These are phyloP conservation scores for Gila robusta DNA, from an alignment of 2,797 vertebrate genomes.

Conservation along the genomic window DNA sequence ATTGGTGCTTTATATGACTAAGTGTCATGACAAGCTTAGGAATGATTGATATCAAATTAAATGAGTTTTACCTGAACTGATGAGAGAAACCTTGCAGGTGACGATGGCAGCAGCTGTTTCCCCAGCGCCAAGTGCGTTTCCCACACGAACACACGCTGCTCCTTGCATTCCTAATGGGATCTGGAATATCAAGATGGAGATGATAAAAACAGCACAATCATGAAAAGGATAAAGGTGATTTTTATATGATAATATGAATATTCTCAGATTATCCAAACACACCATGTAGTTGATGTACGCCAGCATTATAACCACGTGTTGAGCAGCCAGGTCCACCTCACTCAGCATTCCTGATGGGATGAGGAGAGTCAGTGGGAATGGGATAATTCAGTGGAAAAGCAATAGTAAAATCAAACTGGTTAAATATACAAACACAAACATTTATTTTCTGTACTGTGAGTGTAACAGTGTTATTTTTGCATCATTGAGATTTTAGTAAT, in stretches of 20 bases:
- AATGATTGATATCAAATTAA: conserved; percentile 10
- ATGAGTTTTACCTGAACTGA: conserved; percentile 79
- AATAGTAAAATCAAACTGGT: not conserved
- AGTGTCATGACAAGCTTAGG: not conserved
- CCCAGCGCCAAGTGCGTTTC: conserved; percentile 90
- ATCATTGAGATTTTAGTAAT: too few relatives aligned
- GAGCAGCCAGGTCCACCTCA: conserved; percentile 86
- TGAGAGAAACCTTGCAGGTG: conserved; percentile 80
- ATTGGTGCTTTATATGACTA: not conserved
- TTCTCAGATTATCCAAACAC: conserved; percentile 41
- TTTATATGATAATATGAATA: not conserved
- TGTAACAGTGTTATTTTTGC: too few relatives aligned
- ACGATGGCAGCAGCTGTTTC: conserved; percentile 83
- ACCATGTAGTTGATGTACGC: conserved; percentile 85
- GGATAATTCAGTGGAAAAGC: not conserved
- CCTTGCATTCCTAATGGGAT: conserved; percentile 87
- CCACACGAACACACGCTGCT: conserved; percentile 86
- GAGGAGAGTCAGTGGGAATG: not conserved
- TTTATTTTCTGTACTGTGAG: not conserved
- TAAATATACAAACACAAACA: not conserved
- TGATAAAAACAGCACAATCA: not conserved
- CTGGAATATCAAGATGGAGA: conserved; percentile 68
- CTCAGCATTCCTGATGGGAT: conserved; percentile 82
- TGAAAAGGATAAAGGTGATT: not conserved
- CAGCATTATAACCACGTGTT: conserved; percentile 84